Evolutionary conservation across 1,140 invertebrate genomes (phyloP), one percentile per base, ranked within the genome.

Genomic region (Listronotus oregonensis): DNA sequence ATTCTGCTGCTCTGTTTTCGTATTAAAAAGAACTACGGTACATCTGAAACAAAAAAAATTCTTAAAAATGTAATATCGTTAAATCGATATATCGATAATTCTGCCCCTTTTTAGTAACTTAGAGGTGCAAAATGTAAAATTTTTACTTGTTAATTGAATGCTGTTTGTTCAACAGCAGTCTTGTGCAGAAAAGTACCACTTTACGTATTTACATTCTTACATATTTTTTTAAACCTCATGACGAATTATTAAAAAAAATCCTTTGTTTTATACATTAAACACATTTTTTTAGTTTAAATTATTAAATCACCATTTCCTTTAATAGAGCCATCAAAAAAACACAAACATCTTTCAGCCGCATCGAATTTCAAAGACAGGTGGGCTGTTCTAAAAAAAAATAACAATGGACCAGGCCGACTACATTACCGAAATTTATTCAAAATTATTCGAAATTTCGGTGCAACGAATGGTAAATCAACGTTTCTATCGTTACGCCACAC

Each of bases 21-120:
- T 88, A 81, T 96, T 95, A 83, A 95, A 95, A 39, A 97, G 81
- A 39, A 97, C 94, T 69, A 96, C 90, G 8, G 95, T 95, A 84
- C 95, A 97, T 81, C 95, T 97, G 85, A 27, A 85, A 85, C 71
- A 75, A 71, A 54, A 27, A 27, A 1, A 3, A 27, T 27, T 27
- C 21, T 5, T 27, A 3, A 27, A 27, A 27, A 27, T 3, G 5
- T 27, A 27, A 3, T 27, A 27, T 27, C 21, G 21, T n/a, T n/a
- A n/a, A n/a, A n/a, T n/a, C n/a, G n/a, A n/a, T n/a, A n/a, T n/a
- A n/a, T n/a, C n/a, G n/a, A n/a, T n/a, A n/a, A n/a, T n/a, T n/a
- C n/a, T n/a, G n/a, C n/a, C n/a, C n/a, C n/a, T n/a, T n/a, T n/a
- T n/a, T n/a, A n/a, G n/a, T n/a, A n/a, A n/a, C n/a, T n/a, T n/a